Conservation (phyloP, 64 coral and sea anemone species). For the Montipora foliosa region DNA sequence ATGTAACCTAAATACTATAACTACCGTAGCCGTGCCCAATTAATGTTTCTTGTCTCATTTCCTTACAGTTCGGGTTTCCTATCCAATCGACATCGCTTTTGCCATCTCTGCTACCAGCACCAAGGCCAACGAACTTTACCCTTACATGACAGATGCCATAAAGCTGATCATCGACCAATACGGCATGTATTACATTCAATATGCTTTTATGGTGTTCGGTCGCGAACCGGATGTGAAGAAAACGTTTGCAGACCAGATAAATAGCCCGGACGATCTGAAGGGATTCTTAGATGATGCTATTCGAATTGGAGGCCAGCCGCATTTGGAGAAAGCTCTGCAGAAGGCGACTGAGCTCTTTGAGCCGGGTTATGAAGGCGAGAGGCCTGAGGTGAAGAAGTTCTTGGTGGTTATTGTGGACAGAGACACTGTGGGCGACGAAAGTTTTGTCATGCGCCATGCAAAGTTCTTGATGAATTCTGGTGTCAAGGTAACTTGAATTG, state of each 20-base stretch:
- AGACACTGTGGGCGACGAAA: constrained; percentile 40
- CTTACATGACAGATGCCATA: constrained; percentile 49
- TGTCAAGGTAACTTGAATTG: constrained; percentile 20
- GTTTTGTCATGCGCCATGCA: constrained; percentile 7
- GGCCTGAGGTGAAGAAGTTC: constrained; percentile 23
- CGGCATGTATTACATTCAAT: constrained; percentile 44
- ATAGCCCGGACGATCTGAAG: not conserved
- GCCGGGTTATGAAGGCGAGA: constrained; percentile 15
- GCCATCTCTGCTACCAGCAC: constrained; percentile 64
- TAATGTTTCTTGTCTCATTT: not conserved
- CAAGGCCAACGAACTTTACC: constrained; percentile 28
- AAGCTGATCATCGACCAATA: constrained; percentile 44
- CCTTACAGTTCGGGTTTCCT: constrained; percentile 43
- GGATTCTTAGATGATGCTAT: not conserved
- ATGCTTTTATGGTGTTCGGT: constrained; percentile 63
- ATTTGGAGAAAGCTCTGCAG: constrained; percentile 40
- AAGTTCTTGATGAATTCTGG: constrained; percentile 33
- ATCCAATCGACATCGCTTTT: constrained; percentile 56
- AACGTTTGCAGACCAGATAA: constrained; percentile 18
- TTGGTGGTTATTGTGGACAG: constrained; percentile 63
- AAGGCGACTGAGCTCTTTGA: constrained; percentile 40
- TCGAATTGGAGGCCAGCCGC: constrained; percentile 4
- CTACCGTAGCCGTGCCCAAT: no score
- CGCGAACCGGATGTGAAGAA: not conserved
- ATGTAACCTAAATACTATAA: no score